A percentile compares a stretch with the other conserved stretches of the same genome.
phyloP scores from a whole-genome alignment of 2,113 vertebrate species.

The Embiotoca jacksoni region DNA sequence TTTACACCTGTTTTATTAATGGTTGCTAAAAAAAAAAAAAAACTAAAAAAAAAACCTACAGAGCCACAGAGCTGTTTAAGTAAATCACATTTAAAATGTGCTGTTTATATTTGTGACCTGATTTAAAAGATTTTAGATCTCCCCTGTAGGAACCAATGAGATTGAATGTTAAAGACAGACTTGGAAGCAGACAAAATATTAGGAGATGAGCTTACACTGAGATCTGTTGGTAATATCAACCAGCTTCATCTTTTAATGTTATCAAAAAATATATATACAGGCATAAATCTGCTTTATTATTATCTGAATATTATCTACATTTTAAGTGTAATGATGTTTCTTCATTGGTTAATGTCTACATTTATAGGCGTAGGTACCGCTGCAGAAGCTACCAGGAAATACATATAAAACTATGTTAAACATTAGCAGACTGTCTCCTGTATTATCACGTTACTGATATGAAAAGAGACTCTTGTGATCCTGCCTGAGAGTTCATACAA shows the following conservation, averaged over 20 bases:
- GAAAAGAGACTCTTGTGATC: constrained; percentile 18
- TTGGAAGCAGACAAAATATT: neutral
- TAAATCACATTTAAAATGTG: neutral
- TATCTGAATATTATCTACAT: too few relatives aligned
- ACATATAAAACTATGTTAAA: neutral
- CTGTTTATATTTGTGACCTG: neutral
- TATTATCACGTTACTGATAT: neutral
- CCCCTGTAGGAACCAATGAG: too few relatives aligned
- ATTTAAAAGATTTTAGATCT: neutral
- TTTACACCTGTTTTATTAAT: neutral
- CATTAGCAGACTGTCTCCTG: constrained; percentile 1
- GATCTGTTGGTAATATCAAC: too few relatives aligned
- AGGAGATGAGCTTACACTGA: neutral
- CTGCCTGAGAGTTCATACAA: constrained; percentile 10
- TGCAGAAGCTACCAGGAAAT: neutral
- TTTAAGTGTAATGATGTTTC: neutral
- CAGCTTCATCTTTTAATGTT: too few relatives aligned
- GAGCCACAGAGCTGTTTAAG: neutral
- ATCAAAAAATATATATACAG: too few relatives aligned
- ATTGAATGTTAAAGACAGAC: neutral
- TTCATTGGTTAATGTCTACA: neutral
- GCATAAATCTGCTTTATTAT: too few relatives aligned
- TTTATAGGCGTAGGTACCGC: too few relatives aligned
- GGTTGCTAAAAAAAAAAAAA: constrained; percentile 6
- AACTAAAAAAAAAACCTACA: neutral